A percentile compares a stretch with the other conserved stretches of the same genome.
Conservation (phyloP, 2,113 vertebrate genomes). For the Elephantulus edwardii region DNA sequence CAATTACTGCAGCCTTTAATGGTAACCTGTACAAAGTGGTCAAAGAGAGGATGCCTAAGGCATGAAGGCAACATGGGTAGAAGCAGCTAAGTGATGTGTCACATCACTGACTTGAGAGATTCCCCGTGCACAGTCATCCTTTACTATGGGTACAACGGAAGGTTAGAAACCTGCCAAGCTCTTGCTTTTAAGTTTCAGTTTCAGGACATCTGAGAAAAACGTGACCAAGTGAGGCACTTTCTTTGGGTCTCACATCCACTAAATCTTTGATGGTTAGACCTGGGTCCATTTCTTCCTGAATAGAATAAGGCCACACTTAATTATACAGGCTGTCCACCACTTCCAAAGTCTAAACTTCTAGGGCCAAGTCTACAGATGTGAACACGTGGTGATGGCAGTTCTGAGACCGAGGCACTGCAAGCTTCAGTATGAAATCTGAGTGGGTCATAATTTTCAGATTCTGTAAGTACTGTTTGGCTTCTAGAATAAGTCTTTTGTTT, state of each 20-base stretch:
- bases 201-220: constrained; percentile 42
- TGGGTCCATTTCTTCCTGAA: background rate
- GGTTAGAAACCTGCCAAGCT: background rate
- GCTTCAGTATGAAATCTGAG: background rate
- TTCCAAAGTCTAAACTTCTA: background rate
- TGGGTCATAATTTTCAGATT: constrained; percentile 32
- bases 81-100: background rate
- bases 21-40: constrained; percentile 7
- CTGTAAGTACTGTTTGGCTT: background rate
- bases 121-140: background rate
- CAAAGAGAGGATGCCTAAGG: background rate
- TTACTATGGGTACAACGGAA: background rate
- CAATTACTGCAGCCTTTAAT: constrained; percentile 16
- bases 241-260: background rate
- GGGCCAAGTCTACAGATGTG: background rate
- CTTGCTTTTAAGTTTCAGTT: constrained; percentile 57
- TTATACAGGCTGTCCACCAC: background rate
- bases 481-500: constrained; percentile 42
- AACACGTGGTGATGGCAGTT: background rate
- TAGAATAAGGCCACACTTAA: background rate
- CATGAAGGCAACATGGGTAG: background rate
- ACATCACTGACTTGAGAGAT: background rate
- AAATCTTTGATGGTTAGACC: constrained; percentile 30
- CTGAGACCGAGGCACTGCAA: background rate
- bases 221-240: constrained; percentile 35